These are phyloP conservation scores for Drosophila nikananu DNA, from an alignment of 1,140 invertebrate species.

Conservation along the genomic window DNA sequence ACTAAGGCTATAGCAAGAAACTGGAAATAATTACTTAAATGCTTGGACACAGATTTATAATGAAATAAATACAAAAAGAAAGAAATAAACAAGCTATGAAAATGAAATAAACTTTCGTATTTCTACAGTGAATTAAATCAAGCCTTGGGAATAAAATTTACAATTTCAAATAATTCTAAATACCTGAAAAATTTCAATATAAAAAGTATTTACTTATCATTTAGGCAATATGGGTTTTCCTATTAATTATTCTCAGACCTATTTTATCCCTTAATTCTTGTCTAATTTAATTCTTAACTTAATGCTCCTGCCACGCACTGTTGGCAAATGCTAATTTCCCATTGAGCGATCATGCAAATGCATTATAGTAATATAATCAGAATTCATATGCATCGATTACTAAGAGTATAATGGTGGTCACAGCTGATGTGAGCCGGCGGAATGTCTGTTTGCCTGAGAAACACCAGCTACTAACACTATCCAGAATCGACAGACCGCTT, in stretches of 20 bases:
- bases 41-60: background rate
- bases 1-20: background rate
- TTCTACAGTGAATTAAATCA: background rate
- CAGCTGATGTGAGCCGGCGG: slow-evolving; percentile 38
- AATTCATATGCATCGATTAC: slow-evolving; percentile 44
- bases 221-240: no score
- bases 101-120: background rate
- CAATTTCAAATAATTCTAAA: background rate
- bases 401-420: slow-evolving; percentile 32
- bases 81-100: background rate
- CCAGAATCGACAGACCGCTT: slow-evolving; percentile 27
- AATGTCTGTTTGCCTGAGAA: slow-evolving; percentile 25
- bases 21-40: background rate
- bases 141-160: background rate
- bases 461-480: slow-evolving; percentile 18
- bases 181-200: no score
- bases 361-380: slow-evolving; percentile 22
- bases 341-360: slow-evolving; percentile 28
- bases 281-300: background rate
- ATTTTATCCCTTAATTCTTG: background rate
- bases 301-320: slow-evolving; percentile 17
- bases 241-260: background rate
- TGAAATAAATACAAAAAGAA: background rate
- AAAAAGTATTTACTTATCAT: no score
- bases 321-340: slow-evolving; percentile 16